These are phyloP conservation scores for Zelostemma sp. DNA, from an alignment of 1,140 invertebrate genomes.

Conservation along the genomic window DNA sequence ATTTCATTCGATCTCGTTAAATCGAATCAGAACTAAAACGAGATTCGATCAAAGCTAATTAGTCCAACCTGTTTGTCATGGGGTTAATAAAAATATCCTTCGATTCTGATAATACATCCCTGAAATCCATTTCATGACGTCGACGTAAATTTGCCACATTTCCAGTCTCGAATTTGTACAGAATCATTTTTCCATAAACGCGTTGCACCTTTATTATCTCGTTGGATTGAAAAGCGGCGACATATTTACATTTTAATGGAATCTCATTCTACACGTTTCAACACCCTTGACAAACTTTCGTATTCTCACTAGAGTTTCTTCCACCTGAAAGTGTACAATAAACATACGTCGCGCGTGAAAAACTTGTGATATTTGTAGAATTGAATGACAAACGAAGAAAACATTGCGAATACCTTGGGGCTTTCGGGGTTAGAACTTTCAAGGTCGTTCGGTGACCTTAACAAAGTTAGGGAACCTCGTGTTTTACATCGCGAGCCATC, in stretches of 20 bases:
- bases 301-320: not conserved
- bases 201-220: slow-evolving; percentile 3
- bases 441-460: not conserved
- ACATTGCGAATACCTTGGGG: not conserved
- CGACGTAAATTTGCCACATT: not conserved
- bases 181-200: slow-evolving; percentile 3
- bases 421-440: not conserved
- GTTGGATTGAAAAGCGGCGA: slow-evolving; percentile 1
- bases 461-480: not conserved
- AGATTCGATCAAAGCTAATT: no score
- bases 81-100: no score
- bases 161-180: not conserved
- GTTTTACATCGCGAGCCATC: no score
- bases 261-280: slow-evolving; percentile 3
- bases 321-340: not conserved
- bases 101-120: not conserved
- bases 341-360: not conserved
- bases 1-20: no score
- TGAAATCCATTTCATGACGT: not conserved
- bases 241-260: slow-evolving; percentile 3
- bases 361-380: not conserved
- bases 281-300: slow-evolving; percentile 2
- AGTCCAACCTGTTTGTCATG: not conserved
- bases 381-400: not conserved
- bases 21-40: no score